Conservation (phyloP, 2,113 vertebrate genomes). For the Peromyscus leucopus region DNA sequence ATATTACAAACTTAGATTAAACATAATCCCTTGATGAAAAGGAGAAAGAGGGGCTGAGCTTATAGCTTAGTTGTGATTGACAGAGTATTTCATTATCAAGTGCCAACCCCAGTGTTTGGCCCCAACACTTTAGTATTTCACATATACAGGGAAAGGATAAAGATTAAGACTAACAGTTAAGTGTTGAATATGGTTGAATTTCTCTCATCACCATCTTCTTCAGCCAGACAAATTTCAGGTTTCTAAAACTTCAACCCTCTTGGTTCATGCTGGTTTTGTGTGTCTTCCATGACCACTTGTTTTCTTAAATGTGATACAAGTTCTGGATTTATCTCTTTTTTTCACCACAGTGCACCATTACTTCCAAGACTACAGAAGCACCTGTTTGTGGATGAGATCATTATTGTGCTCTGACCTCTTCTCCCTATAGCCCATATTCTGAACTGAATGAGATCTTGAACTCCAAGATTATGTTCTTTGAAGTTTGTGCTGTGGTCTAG, state of each 20-base stretch:
- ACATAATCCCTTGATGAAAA: neutral
- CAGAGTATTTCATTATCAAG: neutral
- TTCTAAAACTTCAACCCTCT: neutral
- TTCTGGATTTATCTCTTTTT: neutral
- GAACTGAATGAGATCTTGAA: neutral
- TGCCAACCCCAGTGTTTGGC: neutral
- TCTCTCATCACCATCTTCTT: neutral
- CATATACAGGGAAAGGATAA: neutral
- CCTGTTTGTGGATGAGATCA: neutral
- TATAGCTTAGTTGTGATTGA: neutral
- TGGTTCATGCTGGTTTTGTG: neutral
- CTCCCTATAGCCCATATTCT: neutral
- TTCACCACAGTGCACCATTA: neutral
- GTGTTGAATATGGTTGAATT: neutral
- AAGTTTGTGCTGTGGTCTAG: neutral
- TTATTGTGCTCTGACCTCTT: neutral
- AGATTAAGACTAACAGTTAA: neutral
- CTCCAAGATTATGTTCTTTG: neutral
- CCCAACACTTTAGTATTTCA: neutral
- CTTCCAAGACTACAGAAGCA: neutral
- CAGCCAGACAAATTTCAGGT: neutral
- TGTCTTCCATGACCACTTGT: neutral
- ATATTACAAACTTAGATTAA: neutral
- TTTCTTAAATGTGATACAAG: neutral
- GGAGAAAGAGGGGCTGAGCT: neutral